These are phyloP conservation scores for Pipa parva DNA, from an alignment of 2,113 vertebrate species.

Conservation along the genomic window DNA sequence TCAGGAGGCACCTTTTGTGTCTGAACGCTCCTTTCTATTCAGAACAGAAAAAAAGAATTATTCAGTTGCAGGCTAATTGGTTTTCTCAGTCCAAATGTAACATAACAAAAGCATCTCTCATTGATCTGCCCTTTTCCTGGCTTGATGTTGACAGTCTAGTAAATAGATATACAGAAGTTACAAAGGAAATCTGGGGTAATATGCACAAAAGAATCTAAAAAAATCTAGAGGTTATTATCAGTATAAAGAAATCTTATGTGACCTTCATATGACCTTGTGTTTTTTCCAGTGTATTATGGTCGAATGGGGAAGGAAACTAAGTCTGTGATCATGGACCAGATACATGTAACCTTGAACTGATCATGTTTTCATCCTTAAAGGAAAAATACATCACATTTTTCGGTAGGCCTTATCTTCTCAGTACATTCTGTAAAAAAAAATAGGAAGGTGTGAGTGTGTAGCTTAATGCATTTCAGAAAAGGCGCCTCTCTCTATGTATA, in stretches of 20 bases:
- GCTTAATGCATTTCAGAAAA: too few species aligned
- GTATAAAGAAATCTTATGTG: not conserved
- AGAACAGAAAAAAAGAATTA: slow-evolving; percentile 14
- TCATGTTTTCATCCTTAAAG: not conserved
- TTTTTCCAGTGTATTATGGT: not conserved
- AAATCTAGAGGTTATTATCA: not conserved
- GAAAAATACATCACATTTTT: not conserved
- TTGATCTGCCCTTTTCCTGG: slow-evolving; percentile 27
- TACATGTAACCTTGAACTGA: not conserved
- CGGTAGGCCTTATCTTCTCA: too few species aligned
- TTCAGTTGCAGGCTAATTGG: slow-evolving; percentile 25
- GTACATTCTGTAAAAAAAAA: too few species aligned
- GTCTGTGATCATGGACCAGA: not conserved
- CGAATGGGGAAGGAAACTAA: not conserved
- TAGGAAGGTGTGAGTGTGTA: too few species aligned
- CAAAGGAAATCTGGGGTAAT: slow-evolving; percentile 22
- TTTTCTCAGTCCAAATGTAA: slow-evolving; percentile 27
- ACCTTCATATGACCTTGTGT: slow-evolving; percentile 2
- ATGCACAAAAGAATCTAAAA: slow-evolving; percentile 11
- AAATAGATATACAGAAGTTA: slow-evolving; percentile 25
- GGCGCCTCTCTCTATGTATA: too few species aligned
- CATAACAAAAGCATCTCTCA: slow-evolving; percentile 18
- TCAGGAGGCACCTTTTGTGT: slow-evolving; percentile 6
- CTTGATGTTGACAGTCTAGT: slow-evolving; percentile 29
- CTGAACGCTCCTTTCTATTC: slow-evolving; percentile 1